Evolutionary conservation across 2,888 invertebrate species (phyloP), one percentile per base, ranked within the genome.

Genomic region (Cybosia mesomella): DNA sequence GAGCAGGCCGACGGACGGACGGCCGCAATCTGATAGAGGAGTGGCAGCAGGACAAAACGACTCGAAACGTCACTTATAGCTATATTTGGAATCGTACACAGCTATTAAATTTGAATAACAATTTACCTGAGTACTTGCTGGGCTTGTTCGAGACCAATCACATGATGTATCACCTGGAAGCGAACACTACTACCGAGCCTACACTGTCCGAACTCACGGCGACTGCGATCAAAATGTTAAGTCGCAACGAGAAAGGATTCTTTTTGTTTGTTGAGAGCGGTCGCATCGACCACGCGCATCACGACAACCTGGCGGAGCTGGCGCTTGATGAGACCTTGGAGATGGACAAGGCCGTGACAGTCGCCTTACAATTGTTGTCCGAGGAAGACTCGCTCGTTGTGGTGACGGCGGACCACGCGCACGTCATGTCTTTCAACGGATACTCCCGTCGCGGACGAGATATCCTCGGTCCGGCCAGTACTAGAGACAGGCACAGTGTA

Each of bases 211-310:
- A 91, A 70, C 79, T 91, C 34, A 91, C 91, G 0, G 89, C 88
- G 90, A 95, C 95, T n/a, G 98, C 98, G 0, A 96, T 98, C 62
- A 94, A 96, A 68, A 92, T 97, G 11, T 92, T 98, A 65, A 92
- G 94, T 34, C 96, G 96, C 77, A 95, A 96, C 79, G 89, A 92
- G 53, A 94, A 96, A 1, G 98, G 98, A 0, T 98, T 95, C 87
- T 97, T 97, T 82, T 89, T 98, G 15, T 96, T 98, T 83, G 96
- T 98, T 39, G 97, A 97, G 87, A 96, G 88, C 71, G 96, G 96
- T 0, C 92, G 95, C 82, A 97, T 97, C 66, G 96, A 97, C 85
- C 95, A 95, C 76, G 97, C 96, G 0, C 97, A 97, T 84, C 97
- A 97, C 83, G 92, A 90, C 8, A 96, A 91, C 69, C 83, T 81